These are phyloP conservation scores for Asbolus verrucosus DNA, from an alignment of 1,140 invertebrate genomes.

Conservation along the genomic window DNA sequence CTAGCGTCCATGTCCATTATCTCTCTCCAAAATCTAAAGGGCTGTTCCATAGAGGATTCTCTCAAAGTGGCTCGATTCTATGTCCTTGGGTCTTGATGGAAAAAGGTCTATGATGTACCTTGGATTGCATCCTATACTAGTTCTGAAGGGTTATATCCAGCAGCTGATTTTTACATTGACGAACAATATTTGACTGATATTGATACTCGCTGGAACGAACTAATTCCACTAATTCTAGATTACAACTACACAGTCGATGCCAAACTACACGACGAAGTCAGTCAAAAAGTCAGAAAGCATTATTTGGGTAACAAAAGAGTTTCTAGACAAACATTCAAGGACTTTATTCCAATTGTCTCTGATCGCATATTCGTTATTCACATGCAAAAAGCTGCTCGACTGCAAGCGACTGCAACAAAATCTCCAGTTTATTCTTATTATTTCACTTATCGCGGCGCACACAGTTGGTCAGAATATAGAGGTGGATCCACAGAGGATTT, in stretches of 20 bases:
- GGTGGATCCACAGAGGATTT: constrained; percentile 48
- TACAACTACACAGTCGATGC: constrained; percentile 54
- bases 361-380: constrained; percentile 72
- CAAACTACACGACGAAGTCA: constrained; percentile 46
- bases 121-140: constrained; percentile 62
- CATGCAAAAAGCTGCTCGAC: constrained; percentile 68
- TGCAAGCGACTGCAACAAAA: constrained; percentile 68
- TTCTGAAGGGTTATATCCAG: constrained; percentile 65
- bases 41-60: constrained; percentile 78
- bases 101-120: constrained; percentile 62
- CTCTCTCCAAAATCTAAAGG: constrained; percentile 68
- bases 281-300: constrained; percentile 54
- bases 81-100: constrained; percentile 74
- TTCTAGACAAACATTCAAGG: constrained; percentile 49
- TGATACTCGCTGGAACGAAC: constrained; percentile 40
- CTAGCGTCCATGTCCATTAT: constrained; percentile 69
- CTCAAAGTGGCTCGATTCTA: constrained; percentile 82
- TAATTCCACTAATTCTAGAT: constrained; percentile 58
- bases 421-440: constrained; percentile 73
- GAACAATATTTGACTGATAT: constrained; percentile 42
- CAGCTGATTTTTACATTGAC: constrained; percentile 56
- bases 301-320: constrained; percentile 54
- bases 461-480: constrained; percentile 53
- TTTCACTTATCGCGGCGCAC: constrained; percentile 66
- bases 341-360: constrained; percentile 66